Base-by-base conservation (phyloP, 2,888 invertebrate genomes). In the Tetragonisca angustula region DNA sequence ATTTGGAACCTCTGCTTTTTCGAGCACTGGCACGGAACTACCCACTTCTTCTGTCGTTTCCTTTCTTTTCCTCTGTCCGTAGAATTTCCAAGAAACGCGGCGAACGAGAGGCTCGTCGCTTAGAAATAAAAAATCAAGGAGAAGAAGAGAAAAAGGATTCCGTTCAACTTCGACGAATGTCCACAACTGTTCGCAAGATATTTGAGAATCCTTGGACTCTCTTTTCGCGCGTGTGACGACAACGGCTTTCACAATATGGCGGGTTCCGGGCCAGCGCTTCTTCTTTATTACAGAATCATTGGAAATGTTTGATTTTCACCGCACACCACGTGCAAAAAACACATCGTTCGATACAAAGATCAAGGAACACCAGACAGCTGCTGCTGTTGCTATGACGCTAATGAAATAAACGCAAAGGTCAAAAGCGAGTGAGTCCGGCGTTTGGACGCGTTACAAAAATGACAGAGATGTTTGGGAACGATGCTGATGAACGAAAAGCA, bases 321-420 rank as follows among this genome's bases (percentile, higher is more conserved):
- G 59, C 27, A 81, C 64, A 27, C 54, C 61, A 64, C 81, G 73
- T 74, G 81, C 67, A 27, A 81, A 67, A 67, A 36, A 65, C 9
- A 70, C 50, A 69, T 54, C 19, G 68, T 21, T 70, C 70, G 70
- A 76, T 71, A 36, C 61, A 81, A 49, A 67, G 65, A 61, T 67
- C n/a, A 61, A 72, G 67, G 70, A 71, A 78, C 59, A 32, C 52
- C 2, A 27, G 61, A 50, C 21, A 50, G n/a, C 27, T 1, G 32
- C 59, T 27, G 59, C 19, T 32, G n/a, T 21, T 24, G 32, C 54
- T 74, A 64, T 49, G 75, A 74, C 64, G 32, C 4, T 43, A 52
- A 67, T 27, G 59, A 65, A 54, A 54, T 52, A 21, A 52, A 67
- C 59, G 78, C 56, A 56, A 64, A 61, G 43, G 43, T 79, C 13